Base-by-base conservation (phyloP, 2,113 vertebrate species). In the Callipepla californica region DNA sequence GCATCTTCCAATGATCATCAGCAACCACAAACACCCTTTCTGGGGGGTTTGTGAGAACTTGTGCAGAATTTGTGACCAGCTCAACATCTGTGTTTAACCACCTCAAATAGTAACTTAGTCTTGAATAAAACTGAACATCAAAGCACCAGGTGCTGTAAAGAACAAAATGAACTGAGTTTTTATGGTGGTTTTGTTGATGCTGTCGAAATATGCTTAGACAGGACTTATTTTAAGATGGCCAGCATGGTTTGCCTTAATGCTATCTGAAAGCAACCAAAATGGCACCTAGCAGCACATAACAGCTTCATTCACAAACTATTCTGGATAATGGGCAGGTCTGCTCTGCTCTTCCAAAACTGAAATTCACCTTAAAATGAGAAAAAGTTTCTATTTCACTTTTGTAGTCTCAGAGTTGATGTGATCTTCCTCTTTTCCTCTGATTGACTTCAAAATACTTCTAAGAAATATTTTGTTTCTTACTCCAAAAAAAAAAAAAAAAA, bases 401-500 rank as follows among this genome's bases (percentile, higher is more conserved):
- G 42, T 4, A 85, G 34, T 69, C 45, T 92, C 42, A 61, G 47
- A 87, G 78, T 4, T 70, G 4, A 74, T 38, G 7, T 16, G 51
- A 53, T 48, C 4, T 30, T 82, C 11, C 12, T 85, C 34, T 86
- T 75, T 90, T 80, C 34, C 38, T 85, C 47, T 47, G n/a, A 63
- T 25, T 83, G 86, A 32, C 69, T 70, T 79, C 62, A 93, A 94
- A 95, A 80, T 23, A 51, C 5, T 87, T 89, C 62, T 34, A 48
- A 85, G 32, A 80, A 85, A 38, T 57, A 76, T 65, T 80, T 72
- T 51, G 75, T 81, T 91, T 57, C 36, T 82, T 94, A 86, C 66
- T 96, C 85, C 88, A 48, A 42, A 92, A 83, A 7, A 90, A 94
- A 7, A 90, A 94, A 80, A 53, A 26, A 7, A 7, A 26, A 28